phyloP scores from a whole-genome alignment of 2,888 invertebrate species.

The Noctuana brunneofusca region DNA sequence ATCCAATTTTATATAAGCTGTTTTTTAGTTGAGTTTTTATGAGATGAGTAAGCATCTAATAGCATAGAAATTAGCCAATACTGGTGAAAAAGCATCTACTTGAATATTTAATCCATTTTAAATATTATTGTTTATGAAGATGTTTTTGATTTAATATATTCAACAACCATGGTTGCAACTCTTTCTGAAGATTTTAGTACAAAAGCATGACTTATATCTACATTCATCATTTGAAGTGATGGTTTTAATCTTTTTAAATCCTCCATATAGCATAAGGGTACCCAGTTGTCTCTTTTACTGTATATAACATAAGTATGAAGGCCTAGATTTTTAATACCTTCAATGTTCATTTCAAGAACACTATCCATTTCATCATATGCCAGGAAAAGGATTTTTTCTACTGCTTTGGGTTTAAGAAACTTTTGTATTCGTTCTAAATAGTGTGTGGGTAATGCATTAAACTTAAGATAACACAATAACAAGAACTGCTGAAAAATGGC shows the following conservation, averaged over 20 bases:
- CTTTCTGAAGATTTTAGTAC: slow-evolving; percentile 85
- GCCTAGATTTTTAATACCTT: slow-evolving; percentile 85
- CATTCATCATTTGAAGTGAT: slow-evolving; percentile 54
- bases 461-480: slow-evolving; percentile 80
- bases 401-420: slow-evolving; percentile 82
- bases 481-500: slow-evolving; percentile 71
- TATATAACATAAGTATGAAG: slow-evolving; percentile 86
- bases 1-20: too few relatives aligned
- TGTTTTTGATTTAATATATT: slow-evolving; percentile 49
- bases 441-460: slow-evolving; percentile 74
- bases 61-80: too few relatives aligned
- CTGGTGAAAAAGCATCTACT: too few relatives aligned
- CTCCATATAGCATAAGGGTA: slow-evolving; percentile 87
- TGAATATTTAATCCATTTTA: too few relatives aligned
- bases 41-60: too few relatives aligned
- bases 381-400: slow-evolving; percentile 86
- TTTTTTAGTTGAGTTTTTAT: too few relatives aligned
- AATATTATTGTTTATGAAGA: too few relatives aligned
- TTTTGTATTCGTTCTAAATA: slow-evolving; percentile 78
- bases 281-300: slow-evolving; percentile 92
- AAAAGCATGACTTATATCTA: slow-evolving; percentile 88
- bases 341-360: slow-evolving; percentile 86
- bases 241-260: slow-evolving; percentile 78
- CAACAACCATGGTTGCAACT: slow-evolving; percentile 76
- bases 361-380: slow-evolving; percentile 91